Base-by-base conservation (phyloP, 2,113 vertebrate species). In the Lophotis ruficrista region DNA sequence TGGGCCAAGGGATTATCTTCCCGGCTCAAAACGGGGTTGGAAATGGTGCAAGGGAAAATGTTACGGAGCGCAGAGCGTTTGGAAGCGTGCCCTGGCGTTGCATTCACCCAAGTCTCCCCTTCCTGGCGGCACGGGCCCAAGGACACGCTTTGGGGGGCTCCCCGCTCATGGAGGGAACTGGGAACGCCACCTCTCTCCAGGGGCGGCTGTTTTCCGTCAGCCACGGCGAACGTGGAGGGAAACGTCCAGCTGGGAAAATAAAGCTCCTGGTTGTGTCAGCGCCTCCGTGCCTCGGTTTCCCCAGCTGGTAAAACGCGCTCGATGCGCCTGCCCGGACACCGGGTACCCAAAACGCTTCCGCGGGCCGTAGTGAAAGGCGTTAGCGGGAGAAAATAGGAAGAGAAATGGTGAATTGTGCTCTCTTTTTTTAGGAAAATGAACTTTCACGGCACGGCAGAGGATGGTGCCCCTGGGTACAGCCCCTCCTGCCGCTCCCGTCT, bases 71-170 rank as follows among this genome's bases (percentile, higher is more conserved):
- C 15, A 35, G 28, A 90, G 65, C 0, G 0, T 14, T 62, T 89
- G 76, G 89, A 94, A 89, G 68, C 8, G 68, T 71, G 83, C 72
- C 89, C 93, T 95, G 89, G 83, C 89, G 64, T 0, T n/a, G 51
- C 25, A 14, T 7, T 28, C 66, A n/a, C 69, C 9, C 0, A 25
- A 81, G 38, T 17, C 51, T 62, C 76, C 51, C 51, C 72, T 87
- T 96, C 79, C 80, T 3, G 2, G 64, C 0, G 60, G 83, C 94
- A 60, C 3, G 7, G 64, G 22, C 37, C 91, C 95, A 94, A 83
- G 87, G 53, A 87, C 69, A 64, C 72, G 45, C 81, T 91, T 95
- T 65, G 81, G 89, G 94, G 17, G 7, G 84, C 73, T 84, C 93
- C 66, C 45, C 1, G 1, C 61, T 78, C 2, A 4, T 1, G 2